These are phyloP conservation scores for Galendromus occidentalis DNA, from an alignment of 1,140 invertebrate genomes.

Conservation along the genomic window DNA sequence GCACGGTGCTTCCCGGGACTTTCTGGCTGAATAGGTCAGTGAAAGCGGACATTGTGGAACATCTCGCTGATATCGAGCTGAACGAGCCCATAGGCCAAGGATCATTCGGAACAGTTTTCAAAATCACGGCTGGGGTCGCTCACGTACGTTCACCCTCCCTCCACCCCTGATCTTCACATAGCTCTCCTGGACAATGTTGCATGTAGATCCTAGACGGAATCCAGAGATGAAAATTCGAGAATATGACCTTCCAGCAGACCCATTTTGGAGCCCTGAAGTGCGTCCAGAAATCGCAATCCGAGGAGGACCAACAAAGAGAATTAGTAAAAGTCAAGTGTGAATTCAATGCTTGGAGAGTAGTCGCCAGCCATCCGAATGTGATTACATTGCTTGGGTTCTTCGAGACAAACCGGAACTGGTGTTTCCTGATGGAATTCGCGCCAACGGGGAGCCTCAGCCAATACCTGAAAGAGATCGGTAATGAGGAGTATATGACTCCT, in stretches of 20 bases:
- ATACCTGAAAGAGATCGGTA: background rate
- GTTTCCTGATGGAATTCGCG: conserved; percentile 12
- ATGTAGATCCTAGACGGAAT: background rate
- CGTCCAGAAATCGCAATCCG: background rate
- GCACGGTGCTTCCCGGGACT: background rate
- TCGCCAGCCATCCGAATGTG: conserved; percentile 6
- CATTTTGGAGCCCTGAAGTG: background rate
- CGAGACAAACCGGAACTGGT: conserved; percentile 12
- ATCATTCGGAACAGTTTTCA: background rate
- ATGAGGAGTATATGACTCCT: too few species aligned
- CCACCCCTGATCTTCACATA: background rate
- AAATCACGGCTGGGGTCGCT: background rate
- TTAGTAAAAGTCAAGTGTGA: background rate
- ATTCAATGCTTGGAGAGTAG: conserved; percentile 9
- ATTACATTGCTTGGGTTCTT: conserved; percentile 11
- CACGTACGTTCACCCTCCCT: background rate
- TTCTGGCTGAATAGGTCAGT: background rate
- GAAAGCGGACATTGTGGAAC: background rate
- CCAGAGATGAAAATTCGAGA: background rate
- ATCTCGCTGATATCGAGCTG: background rate
- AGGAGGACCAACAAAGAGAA: background rate
- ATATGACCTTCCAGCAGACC: background rate
- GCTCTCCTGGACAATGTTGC: background rate
- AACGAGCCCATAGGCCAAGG: background rate
- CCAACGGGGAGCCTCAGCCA: background rate